Base-by-base conservation (phyloP, 2,888 invertebrate species). In the Cataglyphis livida region DNA sequence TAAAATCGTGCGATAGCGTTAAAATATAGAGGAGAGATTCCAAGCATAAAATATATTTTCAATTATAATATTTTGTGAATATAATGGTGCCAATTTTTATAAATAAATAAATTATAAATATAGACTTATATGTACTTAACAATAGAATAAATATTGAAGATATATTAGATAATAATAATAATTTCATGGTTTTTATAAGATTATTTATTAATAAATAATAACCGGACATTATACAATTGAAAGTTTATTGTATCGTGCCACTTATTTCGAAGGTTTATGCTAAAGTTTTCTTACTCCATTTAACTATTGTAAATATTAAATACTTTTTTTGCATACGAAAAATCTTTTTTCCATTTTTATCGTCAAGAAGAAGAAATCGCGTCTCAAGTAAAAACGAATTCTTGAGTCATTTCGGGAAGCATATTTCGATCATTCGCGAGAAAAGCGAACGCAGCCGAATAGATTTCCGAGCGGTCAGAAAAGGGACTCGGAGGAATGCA, bases 401-500 rank as follows among this genome's bases (percentile, higher is more conserved):
- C 48, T 54, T 15, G 10, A 38, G 4, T 21, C 59, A 61, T 57
- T 32, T 76, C 66, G 70, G 74, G 83, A 84, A 89, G 64, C 86
- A 89, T 89, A 68, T 85, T 84, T 85, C 78, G 87, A 86, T 86
- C 86, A 84, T 81, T 75, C 44, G 85, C 84, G 84, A 85, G 87
- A 87, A 88, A 91, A 89, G 85, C 86, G 87, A 74, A 85, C 82
- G 85, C 85, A 88, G 76, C 85, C 84, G 81, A 81, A 82, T 81
- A 76, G 88, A 87, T 87, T 88, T 85, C 84, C 83, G 85, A 88
- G 84, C 84, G 85, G 86, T 83, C 86, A 85, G 85, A 82, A 83
- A 85, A 87, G 84, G 86, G 90, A 86, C 54, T 85, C 83, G 82
- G 83, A 87, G 90, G 89, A 92, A 91, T 91, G 90, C 89, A 90